Percentiles rank a stretch among this genome's conserved stretches.
Evolutionary conservation across 2,888 invertebrate genomes (phyloP).

Genomic region (Dendrolimus houi): DNA sequence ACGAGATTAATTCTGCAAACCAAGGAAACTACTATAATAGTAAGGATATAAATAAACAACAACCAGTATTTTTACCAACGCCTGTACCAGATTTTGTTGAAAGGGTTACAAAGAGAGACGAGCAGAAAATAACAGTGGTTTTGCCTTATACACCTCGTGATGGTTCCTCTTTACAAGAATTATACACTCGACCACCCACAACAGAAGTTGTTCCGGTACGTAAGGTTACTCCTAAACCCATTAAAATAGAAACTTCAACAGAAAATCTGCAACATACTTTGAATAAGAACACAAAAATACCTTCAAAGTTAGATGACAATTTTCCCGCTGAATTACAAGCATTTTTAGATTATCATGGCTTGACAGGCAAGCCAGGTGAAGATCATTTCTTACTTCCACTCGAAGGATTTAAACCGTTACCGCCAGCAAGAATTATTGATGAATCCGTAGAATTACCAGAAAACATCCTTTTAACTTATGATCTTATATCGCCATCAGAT

Average conservation of each 20-base stretch:
- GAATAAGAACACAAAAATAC: constrained; percentile 30
- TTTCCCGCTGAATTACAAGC: constrained; percentile 55
- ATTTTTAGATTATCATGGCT: constrained; percentile 57
- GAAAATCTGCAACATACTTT: constrained; percentile 31
- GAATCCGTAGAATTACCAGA: constrained; percentile 59
- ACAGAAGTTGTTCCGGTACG: constrained; percentile 69
- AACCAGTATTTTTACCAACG: constrained; percentile 13
- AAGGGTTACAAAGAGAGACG: constrained; percentile 40
- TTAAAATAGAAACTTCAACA: constrained; percentile 22
- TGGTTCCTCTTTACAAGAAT: constrained; percentile 75
- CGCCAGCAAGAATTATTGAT: constrained; percentile 52
- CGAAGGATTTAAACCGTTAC: constrained; percentile 65
- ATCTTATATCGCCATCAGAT: constrained; percentile 46
- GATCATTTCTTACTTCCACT: constrained; percentile 59
- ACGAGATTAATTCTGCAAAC: constrained; percentile 33
- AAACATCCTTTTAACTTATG: constrained; percentile 59
- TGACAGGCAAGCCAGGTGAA: constrained; percentile 49
- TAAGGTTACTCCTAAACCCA: constrained; percentile 39
- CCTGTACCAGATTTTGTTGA: constrained; percentile 25
- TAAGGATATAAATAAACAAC: constrained; percentile 12
- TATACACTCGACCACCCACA: constrained; percentile 81
- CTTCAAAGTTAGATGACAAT: constrained; percentile 35
- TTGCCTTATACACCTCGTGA: constrained; percentile 79
- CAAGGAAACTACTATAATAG: constrained; percentile 7
- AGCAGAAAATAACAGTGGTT: constrained; percentile 78